Percentiles rank a stretch among this genome's conserved stretches.
Evolutionary conservation across 2,888 invertebrate genomes (phyloP).

Genomic region (Clepsis dumicolana): DNA sequence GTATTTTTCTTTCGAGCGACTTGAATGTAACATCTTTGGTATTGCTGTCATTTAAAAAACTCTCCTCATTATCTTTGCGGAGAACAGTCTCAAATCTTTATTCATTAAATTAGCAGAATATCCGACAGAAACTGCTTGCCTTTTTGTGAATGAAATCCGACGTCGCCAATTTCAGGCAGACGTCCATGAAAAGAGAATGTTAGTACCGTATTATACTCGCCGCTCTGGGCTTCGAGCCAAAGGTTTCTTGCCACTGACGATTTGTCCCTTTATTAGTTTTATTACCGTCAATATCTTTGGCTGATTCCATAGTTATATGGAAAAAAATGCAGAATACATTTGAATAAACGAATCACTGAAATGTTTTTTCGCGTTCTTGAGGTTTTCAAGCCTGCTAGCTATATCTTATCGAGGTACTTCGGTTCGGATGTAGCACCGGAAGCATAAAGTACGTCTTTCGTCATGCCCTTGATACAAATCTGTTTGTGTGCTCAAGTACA

Average conservation of each 20-base stretch:
- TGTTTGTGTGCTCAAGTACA: slow-evolving; percentile 59
- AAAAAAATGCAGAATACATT: background rate
- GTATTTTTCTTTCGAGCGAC: slow-evolving; percentile 74
- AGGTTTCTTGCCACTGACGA: slow-evolving; percentile 17
- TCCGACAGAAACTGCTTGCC: slow-evolving; percentile 13
- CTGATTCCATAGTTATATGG: slow-evolving; percentile 13
- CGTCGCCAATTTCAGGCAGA: slow-evolving; percentile 25
- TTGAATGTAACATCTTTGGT: slow-evolving; percentile 24
- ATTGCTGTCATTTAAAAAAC: slow-evolving; percentile 16
- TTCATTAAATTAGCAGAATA: background rate
- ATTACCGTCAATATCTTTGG: slow-evolving; percentile 24
- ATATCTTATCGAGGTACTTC: slow-evolving; percentile 26
- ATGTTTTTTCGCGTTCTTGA: background rate
- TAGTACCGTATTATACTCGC: slow-evolving; percentile 21
- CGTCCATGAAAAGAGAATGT: slow-evolving; percentile 20
- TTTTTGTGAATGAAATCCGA: slow-evolving; percentile 35
- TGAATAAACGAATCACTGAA: background rate
- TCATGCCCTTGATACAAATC: slow-evolving; percentile 61
- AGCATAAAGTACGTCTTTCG: slow-evolving; percentile 42
- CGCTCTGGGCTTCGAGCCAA: slow-evolving; percentile 24
- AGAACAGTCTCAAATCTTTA: slow-evolving; percentile 1
- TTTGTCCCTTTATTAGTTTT: slow-evolving; percentile 30
- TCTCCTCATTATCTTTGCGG: background rate
- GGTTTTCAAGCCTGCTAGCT: background rate
- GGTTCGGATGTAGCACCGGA: slow-evolving; percentile 35